These are phyloP conservation scores for Argopecten irradians DNA, from an alignment of 1,140 invertebrate genomes.

Conservation along the genomic window DNA sequence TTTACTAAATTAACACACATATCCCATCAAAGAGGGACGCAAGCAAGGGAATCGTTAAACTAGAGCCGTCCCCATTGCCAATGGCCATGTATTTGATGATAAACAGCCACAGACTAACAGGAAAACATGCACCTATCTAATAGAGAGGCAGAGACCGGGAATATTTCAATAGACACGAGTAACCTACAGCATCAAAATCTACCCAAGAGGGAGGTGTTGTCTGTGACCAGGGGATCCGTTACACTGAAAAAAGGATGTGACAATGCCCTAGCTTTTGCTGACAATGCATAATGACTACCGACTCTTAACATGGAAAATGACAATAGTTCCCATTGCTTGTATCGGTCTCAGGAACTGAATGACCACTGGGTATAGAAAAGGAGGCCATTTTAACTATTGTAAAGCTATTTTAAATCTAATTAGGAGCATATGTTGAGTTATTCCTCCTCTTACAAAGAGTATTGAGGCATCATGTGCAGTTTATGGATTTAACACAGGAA, in stretches of 20 bases:
- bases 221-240: background rate
- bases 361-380: background rate
- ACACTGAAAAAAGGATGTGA: background rate
- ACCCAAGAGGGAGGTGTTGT: background rate
- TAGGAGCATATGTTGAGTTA: too few species aligned
- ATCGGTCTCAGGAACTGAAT: background rate
- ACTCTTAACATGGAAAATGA: background rate
- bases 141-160: background rate
- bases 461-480: too few species aligned
- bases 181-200: background rate
- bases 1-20: slow-evolving; percentile 18
- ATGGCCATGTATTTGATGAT: slow-evolving; percentile 6
- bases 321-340: background rate
- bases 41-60: background rate
- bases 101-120: background rate
- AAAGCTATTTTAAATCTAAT: too few species aligned
- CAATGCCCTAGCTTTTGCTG: background rate
- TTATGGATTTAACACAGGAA: too few species aligned
- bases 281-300: background rate
- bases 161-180: background rate
- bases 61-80: background rate
- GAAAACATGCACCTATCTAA: background rate
- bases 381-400: background rate
- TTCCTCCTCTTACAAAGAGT: too few species aligned
- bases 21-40: background rate